Evolutionary conservation across 2,888 invertebrate species (phyloP), one percentile per base, ranked within the genome.

Genomic region (Scaptomyza parva): DNA sequence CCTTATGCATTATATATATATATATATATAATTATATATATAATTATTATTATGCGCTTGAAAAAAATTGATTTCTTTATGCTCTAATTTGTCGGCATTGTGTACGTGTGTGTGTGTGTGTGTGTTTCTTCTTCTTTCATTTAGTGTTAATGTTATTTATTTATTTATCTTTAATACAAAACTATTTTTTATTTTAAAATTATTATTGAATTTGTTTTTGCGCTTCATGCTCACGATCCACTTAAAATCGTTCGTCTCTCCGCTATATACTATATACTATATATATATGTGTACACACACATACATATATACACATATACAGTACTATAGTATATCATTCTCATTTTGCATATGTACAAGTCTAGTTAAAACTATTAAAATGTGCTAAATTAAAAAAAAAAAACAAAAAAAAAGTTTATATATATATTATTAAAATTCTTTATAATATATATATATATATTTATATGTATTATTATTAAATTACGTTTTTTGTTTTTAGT

Each of bases 301-400:
- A 35, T 50, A 2, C 51, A 60, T 61, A 60, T 62, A 44, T 66
- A 53, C 58, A 57, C 45, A 67, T 52, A 28, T 48, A 52, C 35
- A 55, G 18, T 61, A 58, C 30, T 62, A 51, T 63, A 55, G 59
- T 64, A 53, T 72, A 68, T 62, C 52, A 54, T 74, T 68, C 69
- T 70, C 62, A 55, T 51, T 67, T 66, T 70, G 67, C 73, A 68
- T 84, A 84, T 84, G 69, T 84, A 84, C 84, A 84, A 70, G 65
- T 84, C 86, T 85, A 87, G 70, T 84, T 80, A 84, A 63, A 68
- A 70, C 86, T 87, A 84, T 65, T 66, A 26, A 87, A 85, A 75
- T 79, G 86, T 87, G 87, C 82, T 85, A 87, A 87, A 87, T 76
- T 65, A 87, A 73, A 84, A 28, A 41, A 52, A 54, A 64, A 55